Percentiles rank a stretch among this genome's conserved stretches.
phyloP scores from a whole-genome alignment of 2,888 invertebrate genomes.

The Magallana nippona region DNA sequence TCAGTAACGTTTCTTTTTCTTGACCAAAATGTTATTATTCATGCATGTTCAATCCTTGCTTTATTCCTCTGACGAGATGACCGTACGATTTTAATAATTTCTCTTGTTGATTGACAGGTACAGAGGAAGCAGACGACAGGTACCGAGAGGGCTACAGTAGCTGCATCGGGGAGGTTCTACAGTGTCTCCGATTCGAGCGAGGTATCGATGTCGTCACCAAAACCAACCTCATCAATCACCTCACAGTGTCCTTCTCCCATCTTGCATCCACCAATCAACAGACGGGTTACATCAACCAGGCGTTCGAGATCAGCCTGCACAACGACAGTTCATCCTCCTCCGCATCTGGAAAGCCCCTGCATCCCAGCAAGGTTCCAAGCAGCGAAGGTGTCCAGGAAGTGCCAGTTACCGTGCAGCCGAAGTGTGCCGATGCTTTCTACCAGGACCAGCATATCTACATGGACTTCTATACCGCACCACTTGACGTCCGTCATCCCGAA shows the following conservation, averaged over 20 bases:
- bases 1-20: background rate
- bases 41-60: too few species aligned
- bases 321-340: background rate
- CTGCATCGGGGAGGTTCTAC: constrained; percentile 1
- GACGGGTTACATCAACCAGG: constrained; percentile 4
- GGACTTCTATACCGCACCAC: constrained; percentile 5
- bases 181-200: background rate
- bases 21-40: too few species aligned
- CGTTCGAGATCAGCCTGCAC: background rate
- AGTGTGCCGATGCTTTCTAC: background rate
- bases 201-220: background rate
- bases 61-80: too few species aligned
- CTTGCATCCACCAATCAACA: background rate
- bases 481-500: background rate
- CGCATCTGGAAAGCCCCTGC: background rate
- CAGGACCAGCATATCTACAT: constrained; percentile 9
- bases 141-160: background rate
- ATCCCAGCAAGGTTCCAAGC: background rate
- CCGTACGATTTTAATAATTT: too few species aligned
- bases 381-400: constrained; percentile 21
- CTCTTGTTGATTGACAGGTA: background rate
- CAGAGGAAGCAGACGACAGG: background rate
- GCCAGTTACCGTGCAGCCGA: background rate
- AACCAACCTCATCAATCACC: constrained; percentile 19
- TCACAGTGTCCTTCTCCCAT: background rate